Base-by-base conservation (phyloP, 1,140 invertebrate genomes). In the Drosophila pandora region DNA sequence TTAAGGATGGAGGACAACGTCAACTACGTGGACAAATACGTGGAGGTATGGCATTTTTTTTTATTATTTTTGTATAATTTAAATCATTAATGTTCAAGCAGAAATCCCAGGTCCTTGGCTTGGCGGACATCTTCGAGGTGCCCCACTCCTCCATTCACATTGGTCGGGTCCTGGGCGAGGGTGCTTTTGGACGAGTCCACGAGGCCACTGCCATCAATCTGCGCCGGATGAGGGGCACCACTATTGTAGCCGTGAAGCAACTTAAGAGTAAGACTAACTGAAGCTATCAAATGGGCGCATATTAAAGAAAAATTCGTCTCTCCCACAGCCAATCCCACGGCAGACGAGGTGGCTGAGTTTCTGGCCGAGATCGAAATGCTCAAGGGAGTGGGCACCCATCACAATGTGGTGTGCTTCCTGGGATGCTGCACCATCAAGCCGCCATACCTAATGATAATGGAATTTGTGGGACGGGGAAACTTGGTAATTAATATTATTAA, bases 401-500 rank as follows among this genome's bases (percentile, higher is more conserved):
- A 93, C 10, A 95, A 97, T 91, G 94, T 98, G 23, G 96, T 98
- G 3, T 93, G 93, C 48, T 92, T 98, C 47, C 90, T 97, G 2
- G 96, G 95, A 0, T 97, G 95, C 79, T 97, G 96, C 76, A 96
- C 96, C 1, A 91, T 93, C n/a, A 90, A 92, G 43, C 92, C 94
- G 67, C 96, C 94, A 12, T 94, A 93, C 79, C 94, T 95, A 34
- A 94, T 97, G 52, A 93, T 97, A 1, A 94, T 97, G 92, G 96
- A 97, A 84, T 97, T 95, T 79, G 94, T 96, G 13, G 94, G 95
- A 0, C 94, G 94, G 57, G 96, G 96, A 2, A 96, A 96, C 91
- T 92, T 98, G 45, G 94, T 96, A 52, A 48, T 52, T 54, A 12
- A n/a, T n/a, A 17, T 43, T 8, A 10, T 9, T 2, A 30, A 2